A percentile compares a stretch with the other conserved stretches of the same genome.
Conservation (phyloP, 2,888 invertebrate genomes). For the Drosophila subsilvestris region DNA sequence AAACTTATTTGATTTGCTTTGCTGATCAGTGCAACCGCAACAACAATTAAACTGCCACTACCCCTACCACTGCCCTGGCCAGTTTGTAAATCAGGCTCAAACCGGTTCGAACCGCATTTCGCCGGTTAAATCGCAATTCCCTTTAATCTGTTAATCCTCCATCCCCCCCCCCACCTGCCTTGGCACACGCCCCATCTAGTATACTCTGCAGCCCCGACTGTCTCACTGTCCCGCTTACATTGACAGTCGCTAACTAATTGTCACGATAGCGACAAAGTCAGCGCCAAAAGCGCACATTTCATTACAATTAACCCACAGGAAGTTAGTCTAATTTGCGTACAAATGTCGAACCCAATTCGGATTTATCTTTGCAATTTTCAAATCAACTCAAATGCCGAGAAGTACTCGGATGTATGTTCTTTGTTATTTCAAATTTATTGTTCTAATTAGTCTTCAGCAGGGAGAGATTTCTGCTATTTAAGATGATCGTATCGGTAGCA, state of each 20-base stretch:
- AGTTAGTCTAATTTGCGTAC: conserved; percentile 5
- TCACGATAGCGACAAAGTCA: conserved; percentile 31
- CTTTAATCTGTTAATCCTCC: conserved; percentile 17
- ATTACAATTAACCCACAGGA: conserved; percentile 34
- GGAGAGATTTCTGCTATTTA: not conserved
- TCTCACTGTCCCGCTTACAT: conserved; percentile 21
- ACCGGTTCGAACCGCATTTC: conserved; percentile 47
- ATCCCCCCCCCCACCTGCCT: not conserved
- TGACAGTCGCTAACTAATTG: conserved; percentile 52
- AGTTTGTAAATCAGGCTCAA: conserved; percentile 28
- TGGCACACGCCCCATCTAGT: not conserved
- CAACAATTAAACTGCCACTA: not conserved
- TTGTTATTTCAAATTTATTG: too few relatives aligned
- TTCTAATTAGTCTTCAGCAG: too few relatives aligned
- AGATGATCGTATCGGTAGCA: not conserved
- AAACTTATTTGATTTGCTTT: conserved; percentile 13
- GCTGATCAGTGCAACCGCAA: conserved; percentile 15
- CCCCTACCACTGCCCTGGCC: conserved; percentile 11
- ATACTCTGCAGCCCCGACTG: conserved; percentile 13
- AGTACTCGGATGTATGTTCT: too few relatives aligned
- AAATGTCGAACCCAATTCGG: conserved; percentile 10
- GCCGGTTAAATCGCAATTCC: conserved; percentile 31
- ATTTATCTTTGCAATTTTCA: not conserved
- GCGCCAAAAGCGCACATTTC: conserved; percentile 16
- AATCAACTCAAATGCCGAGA: not conserved